These are phyloP conservation scores for Pachydiplax longipennis DNA, from an alignment of 2,888 invertebrate species.

Conservation along the genomic window DNA sequence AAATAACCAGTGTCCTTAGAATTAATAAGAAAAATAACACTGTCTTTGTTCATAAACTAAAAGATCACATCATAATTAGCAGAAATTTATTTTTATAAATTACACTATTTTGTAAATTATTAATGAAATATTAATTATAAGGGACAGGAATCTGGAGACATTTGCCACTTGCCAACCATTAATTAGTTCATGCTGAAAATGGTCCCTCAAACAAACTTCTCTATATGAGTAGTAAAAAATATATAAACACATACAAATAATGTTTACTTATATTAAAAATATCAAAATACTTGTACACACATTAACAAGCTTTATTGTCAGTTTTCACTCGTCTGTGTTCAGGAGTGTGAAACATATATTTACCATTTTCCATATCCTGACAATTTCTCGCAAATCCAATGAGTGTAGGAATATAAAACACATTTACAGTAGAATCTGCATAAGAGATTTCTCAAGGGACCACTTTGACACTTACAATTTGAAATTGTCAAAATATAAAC, in stretches of 20 bases:
- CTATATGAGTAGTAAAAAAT: conserved; percentile 30
- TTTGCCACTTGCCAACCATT: not conserved
- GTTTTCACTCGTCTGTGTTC: not conserved
- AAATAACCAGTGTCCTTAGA: too few relatives aligned
- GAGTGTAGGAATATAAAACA: conserved; percentile 6
- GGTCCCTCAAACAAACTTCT: conserved; percentile 23
- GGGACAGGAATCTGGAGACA: not conserved
- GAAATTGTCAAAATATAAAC: not conserved
- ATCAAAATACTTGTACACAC: conserved; percentile 18
- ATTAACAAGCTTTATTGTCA: conserved; percentile 42
- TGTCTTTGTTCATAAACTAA: not conserved
- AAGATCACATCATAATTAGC: not conserved
- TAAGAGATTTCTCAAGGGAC: conserved; percentile 29
- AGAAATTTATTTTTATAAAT: conserved; percentile 7
- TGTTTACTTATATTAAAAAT: conserved; percentile 31
- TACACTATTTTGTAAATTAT: conserved; percentile 25
- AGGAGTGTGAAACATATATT: not conserved
- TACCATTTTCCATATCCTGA: not conserved
- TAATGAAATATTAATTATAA: conserved; percentile 3
- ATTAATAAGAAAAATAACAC: not conserved
- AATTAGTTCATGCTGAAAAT: conserved; percentile 23
- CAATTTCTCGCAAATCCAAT: conserved; percentile 14
- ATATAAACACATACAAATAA: conserved; percentile 34
- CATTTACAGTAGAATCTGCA: conserved; percentile 23
- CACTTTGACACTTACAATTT: not conserved